A percentile compares a stretch with the other conserved stretches of the same genome.
phyloP scores from a whole-genome alignment of 2,113 vertebrate genomes.

The Ictidomys tridecemlineatus region DNA sequence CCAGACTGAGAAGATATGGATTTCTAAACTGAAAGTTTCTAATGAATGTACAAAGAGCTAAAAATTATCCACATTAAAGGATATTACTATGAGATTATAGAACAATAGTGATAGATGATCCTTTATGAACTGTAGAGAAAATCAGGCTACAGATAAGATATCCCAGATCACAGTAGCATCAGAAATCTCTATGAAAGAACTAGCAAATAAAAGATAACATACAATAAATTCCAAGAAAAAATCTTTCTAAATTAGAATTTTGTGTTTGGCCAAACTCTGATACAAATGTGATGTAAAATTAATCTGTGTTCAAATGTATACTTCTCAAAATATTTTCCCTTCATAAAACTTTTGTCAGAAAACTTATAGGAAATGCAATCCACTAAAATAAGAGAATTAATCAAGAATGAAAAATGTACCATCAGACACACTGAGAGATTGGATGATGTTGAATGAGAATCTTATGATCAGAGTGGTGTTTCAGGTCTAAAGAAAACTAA shows the following conservation, averaged over 20 bases:
- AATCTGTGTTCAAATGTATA: not conserved
- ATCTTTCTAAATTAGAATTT: not conserved
- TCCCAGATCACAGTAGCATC: not conserved
- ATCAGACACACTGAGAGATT: not conserved
- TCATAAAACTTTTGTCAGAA: not conserved
- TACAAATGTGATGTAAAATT: not conserved
- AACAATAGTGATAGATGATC: not conserved
- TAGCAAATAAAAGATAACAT: not conserved
- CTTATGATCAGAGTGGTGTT: not conserved
- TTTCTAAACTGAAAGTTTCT: not conserved
- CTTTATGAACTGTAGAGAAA: not conserved
- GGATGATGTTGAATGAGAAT: not conserved
- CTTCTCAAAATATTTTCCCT: not conserved
- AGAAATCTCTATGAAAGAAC: not conserved
- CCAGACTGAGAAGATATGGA: not conserved
- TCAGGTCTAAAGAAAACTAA: not conserved
- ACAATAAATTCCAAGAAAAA: not conserved
- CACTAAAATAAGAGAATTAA: constrained; percentile 12
- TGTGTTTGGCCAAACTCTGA: not conserved
- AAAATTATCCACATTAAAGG: not conserved
- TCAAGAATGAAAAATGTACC: not conserved
- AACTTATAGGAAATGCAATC: not conserved
- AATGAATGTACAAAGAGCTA: not conserved
- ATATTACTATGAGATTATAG: not conserved
- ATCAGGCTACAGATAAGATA: not conserved